phyloP scores from a whole-genome alignment of 2,797 vertebrate genomes.

The Galagoides demidoff region DNA sequence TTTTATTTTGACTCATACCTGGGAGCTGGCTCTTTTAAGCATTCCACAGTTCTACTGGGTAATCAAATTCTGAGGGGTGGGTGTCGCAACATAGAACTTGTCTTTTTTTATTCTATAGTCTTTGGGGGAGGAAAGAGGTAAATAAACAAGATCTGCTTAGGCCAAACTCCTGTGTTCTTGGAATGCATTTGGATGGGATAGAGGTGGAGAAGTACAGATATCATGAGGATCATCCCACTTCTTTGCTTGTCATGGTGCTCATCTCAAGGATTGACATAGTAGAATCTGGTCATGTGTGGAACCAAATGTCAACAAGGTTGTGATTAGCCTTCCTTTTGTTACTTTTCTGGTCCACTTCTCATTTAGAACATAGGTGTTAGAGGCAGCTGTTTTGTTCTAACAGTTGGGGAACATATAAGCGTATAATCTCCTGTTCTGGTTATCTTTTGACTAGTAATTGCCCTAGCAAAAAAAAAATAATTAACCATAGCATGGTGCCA shows the following conservation, averaged over 20 bases:
- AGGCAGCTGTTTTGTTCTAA: neutral
- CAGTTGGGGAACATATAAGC: neutral
- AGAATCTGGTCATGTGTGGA: neutral
- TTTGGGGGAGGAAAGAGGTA: neutral
- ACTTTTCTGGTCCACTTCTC: neutral
- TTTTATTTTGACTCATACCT: constrained; percentile 23
- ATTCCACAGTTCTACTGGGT: neutral
- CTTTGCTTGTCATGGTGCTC: neutral
- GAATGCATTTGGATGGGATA: neutral
- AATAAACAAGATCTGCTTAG: neutral
- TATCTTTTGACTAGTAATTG: constrained; percentile 21
- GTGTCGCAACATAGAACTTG: constrained; percentile 3
- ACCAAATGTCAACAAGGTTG: neutral
- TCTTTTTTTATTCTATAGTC: constrained; percentile 40
- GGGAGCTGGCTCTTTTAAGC: constrained; percentile 26
- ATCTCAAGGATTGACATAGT: neutral
- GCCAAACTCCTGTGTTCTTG: neutral
- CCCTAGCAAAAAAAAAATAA: neutral
- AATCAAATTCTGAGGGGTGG: constrained; percentile 1
- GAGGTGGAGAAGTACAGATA: neutral
- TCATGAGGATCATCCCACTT: neutral
- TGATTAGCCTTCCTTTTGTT: neutral
- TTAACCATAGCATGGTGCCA: neutral
- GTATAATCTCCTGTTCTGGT: neutral
- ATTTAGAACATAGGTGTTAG: neutral